Evolutionary conservation across 2,113 vertebrate genomes (phyloP).

Genomic region (Baryphthengus martii): DNA sequence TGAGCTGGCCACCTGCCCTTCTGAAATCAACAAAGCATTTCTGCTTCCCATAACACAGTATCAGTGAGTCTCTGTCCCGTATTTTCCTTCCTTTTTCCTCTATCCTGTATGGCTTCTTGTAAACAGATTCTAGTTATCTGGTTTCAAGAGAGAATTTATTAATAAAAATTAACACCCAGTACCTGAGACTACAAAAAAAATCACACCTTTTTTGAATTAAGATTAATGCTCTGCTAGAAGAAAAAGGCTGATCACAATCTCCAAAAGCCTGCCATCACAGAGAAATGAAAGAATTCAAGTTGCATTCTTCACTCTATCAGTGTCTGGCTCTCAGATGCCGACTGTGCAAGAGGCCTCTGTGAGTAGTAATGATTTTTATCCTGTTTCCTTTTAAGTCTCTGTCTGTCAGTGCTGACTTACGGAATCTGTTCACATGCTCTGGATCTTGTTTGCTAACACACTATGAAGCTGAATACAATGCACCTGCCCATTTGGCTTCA

Average conservation of each 20-base stretch:
- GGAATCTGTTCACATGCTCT: neutral
- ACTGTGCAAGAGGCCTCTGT: neutral
- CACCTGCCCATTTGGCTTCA: neutral
- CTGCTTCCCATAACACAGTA: neutral
- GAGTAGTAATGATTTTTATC: neutral
- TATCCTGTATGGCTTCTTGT: neutral
- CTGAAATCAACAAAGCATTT: neutral
- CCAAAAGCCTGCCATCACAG: neutral
- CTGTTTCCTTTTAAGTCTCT: neutral
- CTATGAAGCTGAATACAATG: neutral
- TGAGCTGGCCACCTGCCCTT: neutral
- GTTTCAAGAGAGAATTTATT: neutral
- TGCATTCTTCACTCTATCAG: neutral
- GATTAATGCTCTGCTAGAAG: neutral
- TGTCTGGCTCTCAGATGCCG: neutral
- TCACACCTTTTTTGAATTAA: neutral
- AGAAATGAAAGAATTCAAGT: neutral
- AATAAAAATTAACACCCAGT: neutral
- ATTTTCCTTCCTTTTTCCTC: neutral
- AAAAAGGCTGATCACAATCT: neutral
- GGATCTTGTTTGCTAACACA: neutral
- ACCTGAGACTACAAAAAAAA: neutral
- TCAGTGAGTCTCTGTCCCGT: neutral
- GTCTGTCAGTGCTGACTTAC: neutral
- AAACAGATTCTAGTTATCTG: neutral